Evolutionary conservation across 2,113 vertebrate species (phyloP).

Genomic region (Xenopus laevis): DNA sequence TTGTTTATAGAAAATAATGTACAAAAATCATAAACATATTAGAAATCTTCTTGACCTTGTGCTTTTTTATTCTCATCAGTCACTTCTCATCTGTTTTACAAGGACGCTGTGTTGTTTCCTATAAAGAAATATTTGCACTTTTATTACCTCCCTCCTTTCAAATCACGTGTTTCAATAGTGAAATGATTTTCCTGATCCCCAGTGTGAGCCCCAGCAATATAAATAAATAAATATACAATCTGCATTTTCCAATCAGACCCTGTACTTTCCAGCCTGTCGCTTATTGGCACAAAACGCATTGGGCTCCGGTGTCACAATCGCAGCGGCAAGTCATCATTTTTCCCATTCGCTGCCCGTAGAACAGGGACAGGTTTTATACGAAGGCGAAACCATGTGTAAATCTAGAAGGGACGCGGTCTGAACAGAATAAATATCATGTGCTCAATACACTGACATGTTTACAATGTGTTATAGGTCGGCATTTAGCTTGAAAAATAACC

Average conservation of each 20-base stretch:
- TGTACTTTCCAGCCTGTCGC: constrained; percentile 46
- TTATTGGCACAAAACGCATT: constrained; percentile 55
- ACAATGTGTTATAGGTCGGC: constrained; percentile 75
- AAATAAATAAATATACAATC: background rate
- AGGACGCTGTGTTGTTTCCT: no score
- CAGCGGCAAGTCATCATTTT: constrained; percentile 79
- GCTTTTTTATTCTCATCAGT: no score
- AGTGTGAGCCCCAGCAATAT: no score
- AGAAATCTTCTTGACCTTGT: no score
- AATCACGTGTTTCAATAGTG: no score
- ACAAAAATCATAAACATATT: no score
- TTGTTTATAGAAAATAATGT: no score
- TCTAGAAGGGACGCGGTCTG: constrained; percentile 64
- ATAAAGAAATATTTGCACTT: no score
- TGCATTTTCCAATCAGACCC: constrained; percentile 42
- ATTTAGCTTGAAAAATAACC: constrained; percentile 74
- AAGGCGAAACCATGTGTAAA: constrained; percentile 74
- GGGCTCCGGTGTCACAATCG: constrained; percentile 70
- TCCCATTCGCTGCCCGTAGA: constrained; percentile 69
- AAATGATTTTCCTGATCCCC: no score
- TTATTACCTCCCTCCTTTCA: no score
- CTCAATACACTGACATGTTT: constrained; percentile 81
- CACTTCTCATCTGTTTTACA: no score
- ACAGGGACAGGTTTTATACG: constrained; percentile 65
- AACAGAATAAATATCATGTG: constrained; percentile 70